Evolutionary conservation across 2,797 vertebrate genomes (phyloP), one percentile per base, ranked within the genome.

Genomic region (Otolemur crassicaudatus): DNA sequence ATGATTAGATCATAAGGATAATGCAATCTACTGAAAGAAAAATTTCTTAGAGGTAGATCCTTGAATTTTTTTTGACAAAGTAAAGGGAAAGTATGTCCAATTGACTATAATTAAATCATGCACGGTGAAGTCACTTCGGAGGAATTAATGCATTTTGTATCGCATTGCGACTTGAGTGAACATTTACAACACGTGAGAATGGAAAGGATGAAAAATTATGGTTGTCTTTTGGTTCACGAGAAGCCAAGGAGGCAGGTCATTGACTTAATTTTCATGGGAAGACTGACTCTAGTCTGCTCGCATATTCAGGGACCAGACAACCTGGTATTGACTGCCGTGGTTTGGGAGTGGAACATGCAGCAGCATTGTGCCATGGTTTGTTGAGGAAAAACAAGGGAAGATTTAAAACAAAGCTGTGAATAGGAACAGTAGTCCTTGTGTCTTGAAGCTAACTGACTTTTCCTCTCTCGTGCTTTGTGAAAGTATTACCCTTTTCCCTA

Each of bases 221-320:
- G 98, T 98, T 87, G 98, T 98, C 98, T 98, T 97, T 98, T 98
- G 97, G 98, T 99, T 99, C 98, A 99, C 98, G 98, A 99, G 98
- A 98, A 98, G 95, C 98, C 98, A 98, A 98, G 98, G 98, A 99
- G 99, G 98, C 98, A 99, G 98, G 99, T 99, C 99, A 99, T 99
- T 99, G 99, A 99, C 99, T 99, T 99, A 99, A 99, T 99, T 99
- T 99, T 99, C 99, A 99, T 99, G 99, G 99, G 99, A 99, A 99
- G 99, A 97, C 98, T 98, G 99, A 99, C 99, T 99, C 97, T 0
- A 34, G 98, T 96, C 96, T 29, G 87, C 98, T 99, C 98, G 97
- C 98, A 99, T 98, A 98, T 99, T 99, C 99, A 98, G 98, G 96
- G 98, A 97, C 98, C 43, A 98, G 98, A 97, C 97, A 98, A 98